Base-by-base conservation (phyloP, 2,888 invertebrate genomes). In the Drosophila robusta region DNA sequence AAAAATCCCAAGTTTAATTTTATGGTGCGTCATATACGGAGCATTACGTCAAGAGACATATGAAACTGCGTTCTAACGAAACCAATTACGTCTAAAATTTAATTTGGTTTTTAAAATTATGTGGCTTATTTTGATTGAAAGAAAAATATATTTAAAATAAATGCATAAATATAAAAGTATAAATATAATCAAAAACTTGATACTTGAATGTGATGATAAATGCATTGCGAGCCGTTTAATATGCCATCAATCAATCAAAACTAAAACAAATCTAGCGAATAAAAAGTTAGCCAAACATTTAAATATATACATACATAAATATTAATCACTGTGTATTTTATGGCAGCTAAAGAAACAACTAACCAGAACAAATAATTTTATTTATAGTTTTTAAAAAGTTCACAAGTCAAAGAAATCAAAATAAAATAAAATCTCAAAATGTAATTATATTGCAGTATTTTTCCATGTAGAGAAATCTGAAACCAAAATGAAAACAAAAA, bases 141-240 rank as follows among this genome's bases (percentile, higher is more conserved):
- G 1, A 16, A 16, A 45, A 4, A 44, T 12, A 29, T 38, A 66
- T 54, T 11, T 26, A 39, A n/a, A 22, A 1, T 24, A 58, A 11
- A 18, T n/a, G 29, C 3, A 4, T 32, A 29, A 2, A 18, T 44
- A 2, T 5, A 9, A 42, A 47, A 6, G 22, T 22, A 18, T 16
- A 46, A 2, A 32, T 18, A 18, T 36, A 52, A 49, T 42, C 16
- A 49, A 72, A 49, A 49, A 32, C n/a, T n/a, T 45, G 29, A 60
- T 8, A 65, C 51, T 51, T 65, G 22, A 52, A 63, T 81, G 79
- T 81, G 79, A 81, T 82, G 67, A 62, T n/a, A 51, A 66, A 65
- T 42, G 44, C 61, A 66, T 73, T 73, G 65, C 81, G 67, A 71
- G 75, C 69, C 67, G 47, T 44, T 60, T 54, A 16, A 52, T 34